These are phyloP conservation scores for Alethe castanea DNA, from an alignment of 2,113 vertebrate genomes.

Conservation along the genomic window DNA sequence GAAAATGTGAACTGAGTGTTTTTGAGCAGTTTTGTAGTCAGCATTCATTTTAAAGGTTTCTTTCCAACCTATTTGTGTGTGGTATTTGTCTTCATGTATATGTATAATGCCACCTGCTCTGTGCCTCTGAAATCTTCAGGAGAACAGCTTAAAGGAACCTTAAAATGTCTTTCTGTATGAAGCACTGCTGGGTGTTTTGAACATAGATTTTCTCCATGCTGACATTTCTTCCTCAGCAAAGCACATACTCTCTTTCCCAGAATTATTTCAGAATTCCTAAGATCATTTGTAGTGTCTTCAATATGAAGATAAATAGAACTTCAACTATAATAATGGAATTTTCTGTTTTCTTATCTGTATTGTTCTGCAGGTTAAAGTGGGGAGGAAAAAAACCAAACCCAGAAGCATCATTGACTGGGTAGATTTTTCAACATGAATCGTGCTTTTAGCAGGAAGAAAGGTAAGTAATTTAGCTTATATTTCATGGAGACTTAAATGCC, in stretches of 20 bases:
- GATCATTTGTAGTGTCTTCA: background rate
- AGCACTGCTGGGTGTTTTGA: background rate
- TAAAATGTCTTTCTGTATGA: background rate
- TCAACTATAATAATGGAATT: background rate
- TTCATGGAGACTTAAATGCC: background rate
- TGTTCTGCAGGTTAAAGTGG: background rate
- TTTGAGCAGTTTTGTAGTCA: background rate
- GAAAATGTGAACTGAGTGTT: background rate
- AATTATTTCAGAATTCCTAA: background rate
- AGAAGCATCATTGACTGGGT: background rate
- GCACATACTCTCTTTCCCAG: background rate
- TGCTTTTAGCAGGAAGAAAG: conserved; percentile 64
- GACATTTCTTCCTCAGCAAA: background rate
- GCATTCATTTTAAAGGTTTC: background rate
- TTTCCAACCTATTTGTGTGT: background rate
- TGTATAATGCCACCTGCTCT: background rate
- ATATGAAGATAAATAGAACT: background rate
- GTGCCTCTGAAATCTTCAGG: background rate
- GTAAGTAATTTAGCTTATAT: background rate
- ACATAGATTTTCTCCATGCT: background rate
- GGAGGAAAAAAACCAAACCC: background rate
- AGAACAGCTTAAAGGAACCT: background rate
- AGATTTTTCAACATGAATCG: conserved; percentile 54
- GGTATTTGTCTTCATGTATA: background rate
- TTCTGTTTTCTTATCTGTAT: background rate